phyloP scores from a whole-genome alignment of 1,140 invertebrate species.

The Zaprionus ornatus region DNA sequence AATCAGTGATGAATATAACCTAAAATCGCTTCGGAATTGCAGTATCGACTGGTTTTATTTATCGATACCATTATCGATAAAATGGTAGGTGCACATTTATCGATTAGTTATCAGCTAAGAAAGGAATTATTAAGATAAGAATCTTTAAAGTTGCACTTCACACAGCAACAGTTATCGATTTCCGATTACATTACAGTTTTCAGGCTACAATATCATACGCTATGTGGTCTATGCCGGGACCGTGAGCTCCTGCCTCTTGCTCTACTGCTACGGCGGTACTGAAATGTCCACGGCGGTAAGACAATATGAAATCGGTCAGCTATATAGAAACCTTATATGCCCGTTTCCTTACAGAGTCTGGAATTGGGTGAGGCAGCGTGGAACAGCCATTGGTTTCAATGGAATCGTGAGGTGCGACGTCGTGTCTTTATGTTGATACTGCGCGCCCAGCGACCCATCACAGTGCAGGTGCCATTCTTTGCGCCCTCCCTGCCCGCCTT shows the following conservation, averaged over 20 bases:
- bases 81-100: too few species aligned
- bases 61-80: not conserved
- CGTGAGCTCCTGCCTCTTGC: constrained; percentile 48
- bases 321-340: not conserved
- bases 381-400: constrained; percentile 57
- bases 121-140: too few species aligned
- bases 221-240: constrained; percentile 58
- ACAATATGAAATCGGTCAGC: not conserved
- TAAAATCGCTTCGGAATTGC: too few species aligned
- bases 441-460: constrained; percentile 57
- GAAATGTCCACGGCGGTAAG: constrained; percentile 56
- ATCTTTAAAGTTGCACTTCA: not conserved
- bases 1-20: too few species aligned
- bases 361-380: constrained; percentile 56
- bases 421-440: constrained; percentile 59
- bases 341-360: constrained; percentile 40
- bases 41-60: too few species aligned
- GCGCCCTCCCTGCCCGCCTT: constrained; percentile 54
- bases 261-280: constrained; percentile 63
- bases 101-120: not conserved
- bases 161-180: not conserved
- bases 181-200: constrained; percentile 40
- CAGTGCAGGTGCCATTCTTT: constrained; percentile 59
- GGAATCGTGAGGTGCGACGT: constrained; percentile 48
- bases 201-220: constrained; percentile 66